A percentile compares a stretch with the other conserved stretches of the same genome.
Conservation (phyloP, 1,140 invertebrate genomes). For the Drosophila virilis region DNA sequence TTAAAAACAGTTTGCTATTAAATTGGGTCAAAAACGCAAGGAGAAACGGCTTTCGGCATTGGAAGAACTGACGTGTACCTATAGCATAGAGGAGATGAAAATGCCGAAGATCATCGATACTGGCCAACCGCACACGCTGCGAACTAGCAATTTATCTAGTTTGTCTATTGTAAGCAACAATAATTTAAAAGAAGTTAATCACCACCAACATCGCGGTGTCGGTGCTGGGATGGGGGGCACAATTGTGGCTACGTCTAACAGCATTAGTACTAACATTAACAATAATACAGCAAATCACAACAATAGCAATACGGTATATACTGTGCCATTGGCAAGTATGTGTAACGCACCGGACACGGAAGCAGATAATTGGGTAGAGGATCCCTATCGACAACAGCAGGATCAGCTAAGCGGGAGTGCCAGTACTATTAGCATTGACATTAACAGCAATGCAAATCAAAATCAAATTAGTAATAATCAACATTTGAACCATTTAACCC, state of each 20-base stretch:
- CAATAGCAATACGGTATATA: slow-evolving; percentile 42
- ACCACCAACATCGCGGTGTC: slow-evolving; percentile 44
- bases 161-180: slow-evolving; percentile 55
- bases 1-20: slow-evolving; percentile 86
- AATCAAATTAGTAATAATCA: slow-evolving; percentile 59
- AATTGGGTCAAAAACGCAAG: slow-evolving; percentile 87
- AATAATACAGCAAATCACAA: slow-evolving; percentile 43
- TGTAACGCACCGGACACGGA: slow-evolving; percentile 44
- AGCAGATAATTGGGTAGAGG: slow-evolving; percentile 48
- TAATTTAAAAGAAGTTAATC: slow-evolving; percentile 58
- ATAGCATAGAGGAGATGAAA: slow-evolving; percentile 85
- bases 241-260: slow-evolving; percentile 38
- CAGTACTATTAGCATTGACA: slow-evolving; percentile 36
- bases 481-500: slow-evolving; percentile 38
- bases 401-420: slow-evolving; percentile 35
- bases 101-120: slow-evolving; percentile 86
- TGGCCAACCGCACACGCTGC: slow-evolving; percentile 86
- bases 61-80: slow-evolving; percentile 84
- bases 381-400: slow-evolving; percentile 59
- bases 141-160: slow-evolving; percentile 43
- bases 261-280: slow-evolving; percentile 36
- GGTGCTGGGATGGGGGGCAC: slow-evolving; percentile 3
- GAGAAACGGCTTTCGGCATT: slow-evolving; percentile 85
- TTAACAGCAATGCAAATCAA: slow-evolving; percentile 46
- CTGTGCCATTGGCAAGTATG: slow-evolving; percentile 44